A percentile compares a stretch with the other conserved stretches of the same genome.
These are phyloP conservation scores for Plutomurus gul DNA, from an alignment of 1,140 invertebrate genomes.

Conservation along the genomic window DNA sequence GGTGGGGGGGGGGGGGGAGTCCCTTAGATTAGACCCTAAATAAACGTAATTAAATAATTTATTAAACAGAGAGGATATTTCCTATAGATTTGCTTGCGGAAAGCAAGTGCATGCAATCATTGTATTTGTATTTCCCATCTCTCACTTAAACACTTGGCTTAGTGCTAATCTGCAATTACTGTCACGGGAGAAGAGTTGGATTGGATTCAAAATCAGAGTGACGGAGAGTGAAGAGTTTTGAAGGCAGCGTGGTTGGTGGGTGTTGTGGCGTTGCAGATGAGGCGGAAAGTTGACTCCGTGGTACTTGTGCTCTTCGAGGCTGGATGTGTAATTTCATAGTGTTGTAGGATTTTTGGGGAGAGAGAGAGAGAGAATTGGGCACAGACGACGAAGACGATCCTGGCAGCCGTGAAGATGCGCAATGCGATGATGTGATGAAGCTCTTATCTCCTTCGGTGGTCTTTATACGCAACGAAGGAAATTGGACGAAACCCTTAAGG, in stretches of 20 bases:
- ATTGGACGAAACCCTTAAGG: slow-evolving; percentile 35
- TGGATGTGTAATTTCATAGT: slow-evolving; percentile 39
- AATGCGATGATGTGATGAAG: slow-evolving; percentile 43
- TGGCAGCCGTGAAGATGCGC: slow-evolving; percentile 11
- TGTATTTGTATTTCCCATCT: too few species aligned
- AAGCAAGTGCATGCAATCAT: too few species aligned
- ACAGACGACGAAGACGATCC: slow-evolving; percentile 17
- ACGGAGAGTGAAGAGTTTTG: background rate
- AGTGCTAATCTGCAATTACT: background rate
- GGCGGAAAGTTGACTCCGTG: background rate
- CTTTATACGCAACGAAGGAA: slow-evolving; percentile 14
- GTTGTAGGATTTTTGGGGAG: background rate
- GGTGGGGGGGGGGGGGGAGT: too few species aligned
- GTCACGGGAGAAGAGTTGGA: too few species aligned
- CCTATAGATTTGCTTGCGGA: too few species aligned
- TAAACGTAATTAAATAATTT: too few species aligned
- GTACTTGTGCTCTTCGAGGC: background rate
- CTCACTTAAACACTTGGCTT: too few species aligned
- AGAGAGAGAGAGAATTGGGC: slow-evolving; percentile 6
- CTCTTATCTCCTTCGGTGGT: slow-evolving; percentile 50
- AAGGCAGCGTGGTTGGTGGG: background rate
- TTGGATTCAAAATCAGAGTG: too few species aligned
- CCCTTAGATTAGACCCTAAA: too few species aligned
- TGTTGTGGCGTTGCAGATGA: background rate
- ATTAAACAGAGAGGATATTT: too few species aligned